These are phyloP conservation scores for Myrmecophaga tridactyla DNA, from an alignment of 2,113 vertebrate genomes.

Conservation along the genomic window DNA sequence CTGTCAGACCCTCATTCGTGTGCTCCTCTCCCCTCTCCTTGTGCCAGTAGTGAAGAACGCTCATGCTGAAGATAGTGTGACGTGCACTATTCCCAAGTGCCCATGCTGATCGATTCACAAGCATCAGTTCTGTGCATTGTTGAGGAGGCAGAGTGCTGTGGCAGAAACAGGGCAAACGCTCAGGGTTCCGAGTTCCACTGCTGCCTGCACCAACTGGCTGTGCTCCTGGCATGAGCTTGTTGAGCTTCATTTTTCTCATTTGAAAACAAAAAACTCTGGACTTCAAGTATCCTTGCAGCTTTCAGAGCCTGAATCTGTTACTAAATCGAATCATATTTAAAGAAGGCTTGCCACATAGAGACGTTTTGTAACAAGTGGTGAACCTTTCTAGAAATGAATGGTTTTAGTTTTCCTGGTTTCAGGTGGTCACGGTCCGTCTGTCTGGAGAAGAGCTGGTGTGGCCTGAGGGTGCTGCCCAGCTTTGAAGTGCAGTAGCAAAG, in stretches of 20 bases:
- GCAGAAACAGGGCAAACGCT: accelerated
- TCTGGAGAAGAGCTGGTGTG: neutral
- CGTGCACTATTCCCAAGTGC: accelerated
- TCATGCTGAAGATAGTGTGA: neutral
- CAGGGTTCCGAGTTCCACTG: neutral
- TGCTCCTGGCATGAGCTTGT: neutral
- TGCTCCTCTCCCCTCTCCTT: neutral
- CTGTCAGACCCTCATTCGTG: neutral
- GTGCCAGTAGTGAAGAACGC: neutral
- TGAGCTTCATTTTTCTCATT: neutral
- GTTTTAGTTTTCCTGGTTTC: neutral
- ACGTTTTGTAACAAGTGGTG: neutral
- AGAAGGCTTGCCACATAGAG: neutral
- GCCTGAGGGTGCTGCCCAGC: neutral
- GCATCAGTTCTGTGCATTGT: accelerated
- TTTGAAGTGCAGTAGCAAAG: neutral
- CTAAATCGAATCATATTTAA: constrained; percentile 6
- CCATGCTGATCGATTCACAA: neutral
- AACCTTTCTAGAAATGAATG: neutral
- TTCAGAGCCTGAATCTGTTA: neutral
- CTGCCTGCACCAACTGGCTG: neutral
- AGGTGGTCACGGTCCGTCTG: neutral
- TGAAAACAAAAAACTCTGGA: neutral
- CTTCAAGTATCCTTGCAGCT: neutral
- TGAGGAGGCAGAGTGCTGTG: accelerated